Evolutionary conservation across 1,140 invertebrate species (phyloP).

Genomic region (Branchinecta lynchi): DNA sequence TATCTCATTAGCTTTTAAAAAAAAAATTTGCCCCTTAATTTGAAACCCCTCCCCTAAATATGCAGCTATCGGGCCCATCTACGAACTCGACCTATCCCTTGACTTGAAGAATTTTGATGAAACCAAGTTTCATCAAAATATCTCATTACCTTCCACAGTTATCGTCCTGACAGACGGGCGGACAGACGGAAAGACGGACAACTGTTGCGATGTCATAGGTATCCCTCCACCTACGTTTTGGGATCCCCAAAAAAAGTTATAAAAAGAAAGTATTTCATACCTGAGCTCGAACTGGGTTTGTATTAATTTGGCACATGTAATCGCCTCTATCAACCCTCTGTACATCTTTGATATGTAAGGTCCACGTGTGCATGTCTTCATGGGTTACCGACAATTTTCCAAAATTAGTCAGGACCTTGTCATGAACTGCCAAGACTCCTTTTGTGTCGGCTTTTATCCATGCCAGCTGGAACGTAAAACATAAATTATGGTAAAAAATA

Average conservation of each 20-base stretch:
- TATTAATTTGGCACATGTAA: conserved; percentile 80
- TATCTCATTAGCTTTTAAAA: too few relatives aligned
- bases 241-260: not conserved
- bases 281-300: conserved; percentile 83
- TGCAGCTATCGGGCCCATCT: too few relatives aligned
- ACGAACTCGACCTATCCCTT: too few relatives aligned
- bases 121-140: too few relatives aligned
- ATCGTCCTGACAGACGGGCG: too few relatives aligned
- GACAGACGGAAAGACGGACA: too few relatives aligned
- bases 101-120: too few relatives aligned
- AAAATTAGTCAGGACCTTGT: conserved; percentile 81
- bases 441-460: conserved; percentile 87
- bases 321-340: conserved; percentile 65
- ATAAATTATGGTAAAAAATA: not conserved
- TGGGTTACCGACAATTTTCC: conserved; percentile 66
- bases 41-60: too few relatives aligned
- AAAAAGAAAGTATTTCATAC: conserved; percentile 32
- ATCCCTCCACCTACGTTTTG: too few relatives aligned
- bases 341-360: conserved; percentile 61
- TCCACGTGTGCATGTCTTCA: conserved; percentile 73
- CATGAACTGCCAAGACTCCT: conserved; percentile 76
- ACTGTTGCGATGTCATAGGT: too few relatives aligned
- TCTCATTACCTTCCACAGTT: too few relatives aligned
- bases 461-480: conserved; percentile 45
- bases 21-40: too few relatives aligned